Evolutionary conservation across 2,888 invertebrate genomes (phyloP), one percentile per base, ranked within the genome.

Genomic region (Euphydryas editha): DNA sequence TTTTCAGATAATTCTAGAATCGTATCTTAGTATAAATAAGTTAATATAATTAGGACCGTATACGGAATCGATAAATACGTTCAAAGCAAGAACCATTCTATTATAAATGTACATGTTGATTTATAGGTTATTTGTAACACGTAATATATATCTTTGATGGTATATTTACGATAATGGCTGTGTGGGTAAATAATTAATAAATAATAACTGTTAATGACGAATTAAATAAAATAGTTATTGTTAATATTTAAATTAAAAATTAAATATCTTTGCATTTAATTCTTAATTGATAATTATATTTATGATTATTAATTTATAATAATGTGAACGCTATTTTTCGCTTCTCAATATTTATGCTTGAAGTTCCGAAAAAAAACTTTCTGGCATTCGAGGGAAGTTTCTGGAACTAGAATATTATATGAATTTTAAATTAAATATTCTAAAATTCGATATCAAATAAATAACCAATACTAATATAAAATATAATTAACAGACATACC

Each of bases 121-220:
- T 55, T 44, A 61, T 51, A 61, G 44, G 24, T 24, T 54, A 55
- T 54, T 61, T 54, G 30, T 42, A 30, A 54, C 54, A 61, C 47
- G 47, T 47, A 47, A 47, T 47, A 44, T 39, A 11, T 54, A 18
- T 47, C 0, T 10, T 44, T 61, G 54, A 20, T 61, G 54, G 36
- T 17, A 18, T 20, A 21, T 54, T 47, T 47, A 47, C 47, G 47
- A 44, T 20, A 39, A 44, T 10, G 51, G n/a, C 13, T 42, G 2
- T 44, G 18, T 30, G 18, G 13, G 20, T 21, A 47, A 5, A 20
- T 20, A 47, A 47, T 11, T 13, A 5, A 47, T 47, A 47, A 47
- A 11, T 47, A 47, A 20, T 47, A 47, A 47, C 13, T 4, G 47
- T 2, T 18, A 4, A 20, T 18, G 18, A 13, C 11, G 47, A 39